Conservation (phyloP, 2,797 vertebrate species). For the Capromys pilorides region DNA sequence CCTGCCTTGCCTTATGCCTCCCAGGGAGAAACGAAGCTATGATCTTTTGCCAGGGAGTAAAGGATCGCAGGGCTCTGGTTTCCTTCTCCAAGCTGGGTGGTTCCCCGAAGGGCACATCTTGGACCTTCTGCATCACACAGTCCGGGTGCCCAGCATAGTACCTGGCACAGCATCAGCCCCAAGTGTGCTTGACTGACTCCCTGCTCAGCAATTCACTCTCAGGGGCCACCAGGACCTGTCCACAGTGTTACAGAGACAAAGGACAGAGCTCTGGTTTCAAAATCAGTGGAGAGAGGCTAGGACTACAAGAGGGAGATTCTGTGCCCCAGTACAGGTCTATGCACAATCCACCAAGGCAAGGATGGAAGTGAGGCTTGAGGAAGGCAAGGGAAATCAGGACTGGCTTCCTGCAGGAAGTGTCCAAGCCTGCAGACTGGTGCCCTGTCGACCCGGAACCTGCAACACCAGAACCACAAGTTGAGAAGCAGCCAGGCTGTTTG, state of each 20-base stretch:
- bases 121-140: neutral
- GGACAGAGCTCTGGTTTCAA: neutral
- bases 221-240: accelerated
- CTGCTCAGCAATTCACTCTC: neutral
- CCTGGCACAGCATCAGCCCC: neutral
- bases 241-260: neutral
- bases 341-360: neutral
- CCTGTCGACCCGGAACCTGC: neutral
- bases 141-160: accelerated
- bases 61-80: neutral
- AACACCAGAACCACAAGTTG: neutral
- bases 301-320: neutral
- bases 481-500: neutral
- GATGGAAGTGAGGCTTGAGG: too few species aligned
- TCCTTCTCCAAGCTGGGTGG: neutral
- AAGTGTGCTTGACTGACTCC: neutral
- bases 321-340: neutral
- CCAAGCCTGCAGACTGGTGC: neutral
- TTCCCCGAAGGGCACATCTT: neutral
- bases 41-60: accelerated
- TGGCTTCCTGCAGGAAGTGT: neutral
- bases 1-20: neutral
- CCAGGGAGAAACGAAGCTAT: neutral
- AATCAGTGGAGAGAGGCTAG: neutral
- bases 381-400: neutral